Conservation (phyloP, 2,888 invertebrate species). For the Euplagia quadripunctaria region DNA sequence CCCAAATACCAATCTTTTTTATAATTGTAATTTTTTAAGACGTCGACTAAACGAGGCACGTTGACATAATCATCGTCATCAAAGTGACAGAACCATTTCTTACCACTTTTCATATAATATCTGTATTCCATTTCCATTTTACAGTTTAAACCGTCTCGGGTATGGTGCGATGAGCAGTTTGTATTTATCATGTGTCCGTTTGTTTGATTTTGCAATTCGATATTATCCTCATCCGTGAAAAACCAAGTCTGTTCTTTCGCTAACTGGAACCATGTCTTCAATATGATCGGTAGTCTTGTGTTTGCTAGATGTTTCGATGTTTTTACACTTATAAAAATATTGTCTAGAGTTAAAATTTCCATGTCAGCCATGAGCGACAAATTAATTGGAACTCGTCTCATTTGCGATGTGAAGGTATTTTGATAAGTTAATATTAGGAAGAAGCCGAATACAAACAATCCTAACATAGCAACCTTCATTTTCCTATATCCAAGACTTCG, state of each 20-base stretch:
- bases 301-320: constrained; percentile 3
- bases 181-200: constrained; percentile 11
- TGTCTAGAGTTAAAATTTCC: not conserved
- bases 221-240: constrained; percentile 7
- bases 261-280: constrained; percentile 19
- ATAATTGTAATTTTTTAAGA: constrained; percentile 82
- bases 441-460: not conserved
- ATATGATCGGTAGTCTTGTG: constrained; percentile 7
- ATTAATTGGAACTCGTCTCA: not conserved
- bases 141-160: not conserved
- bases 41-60: constrained; percentile 91
- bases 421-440: not conserved
- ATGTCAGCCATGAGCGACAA: not conserved
- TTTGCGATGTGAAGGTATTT: not conserved
- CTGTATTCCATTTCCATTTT: constrained; percentile 14
- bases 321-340: constrained; percentile 16
- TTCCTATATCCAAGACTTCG: not conserved
- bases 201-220: not conserved
- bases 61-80: constrained; percentile 98
- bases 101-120: constrained; percentile 5
- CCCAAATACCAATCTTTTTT: constrained; percentile 17
- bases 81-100: constrained; percentile 97
- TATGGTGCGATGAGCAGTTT: constrained; percentile 1
- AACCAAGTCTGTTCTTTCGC: constrained; percentile 18
- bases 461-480: not conserved